Percentiles rank a stretch among this genome's conserved stretches.
Conservation (phyloP, 2,113 vertebrate genomes). For the Callopanchax toddi region DNA sequence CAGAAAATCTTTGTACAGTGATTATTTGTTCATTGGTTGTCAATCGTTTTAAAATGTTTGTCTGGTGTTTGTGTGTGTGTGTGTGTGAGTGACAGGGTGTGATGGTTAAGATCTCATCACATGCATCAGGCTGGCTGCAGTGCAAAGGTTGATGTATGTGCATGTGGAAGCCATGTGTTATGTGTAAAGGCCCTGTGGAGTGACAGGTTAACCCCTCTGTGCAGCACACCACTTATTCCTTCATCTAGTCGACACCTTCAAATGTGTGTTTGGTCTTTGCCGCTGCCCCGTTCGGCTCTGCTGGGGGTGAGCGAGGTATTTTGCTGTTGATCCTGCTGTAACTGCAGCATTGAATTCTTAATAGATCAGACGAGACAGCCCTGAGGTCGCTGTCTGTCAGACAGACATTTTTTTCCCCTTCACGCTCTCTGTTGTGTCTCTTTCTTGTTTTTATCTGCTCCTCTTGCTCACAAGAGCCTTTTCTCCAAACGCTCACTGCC, state of each 20-base stretch:
- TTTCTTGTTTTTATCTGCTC: slow-evolving; percentile 35
- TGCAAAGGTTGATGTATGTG: slow-evolving; percentile 55
- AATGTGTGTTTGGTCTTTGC: slow-evolving; percentile 54
- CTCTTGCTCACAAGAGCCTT: slow-evolving; percentile 16
- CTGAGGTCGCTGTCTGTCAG: slow-evolving; percentile 62
- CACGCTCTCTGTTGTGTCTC: slow-evolving; percentile 62
- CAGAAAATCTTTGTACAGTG: slow-evolving; percentile 4
- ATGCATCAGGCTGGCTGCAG: slow-evolving; percentile 25
- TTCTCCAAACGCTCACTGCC: slow-evolving; percentile 43
- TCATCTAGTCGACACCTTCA: slow-evolving; percentile 17
- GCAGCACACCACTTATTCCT: neutral
- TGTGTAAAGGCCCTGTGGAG: slow-evolving; percentile 44
- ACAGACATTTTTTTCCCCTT: slow-evolving; percentile 26
- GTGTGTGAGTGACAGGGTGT: slow-evolving; percentile 10
- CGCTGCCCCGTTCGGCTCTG: slow-evolving; percentile 21
- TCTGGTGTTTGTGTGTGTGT: slow-evolving; percentile 22
- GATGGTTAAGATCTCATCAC: slow-evolving; percentile 47
- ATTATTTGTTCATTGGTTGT: slow-evolving; percentile 18
- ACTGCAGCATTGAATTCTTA: slow-evolving; percentile 53
- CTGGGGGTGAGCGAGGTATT: slow-evolving; percentile 15
- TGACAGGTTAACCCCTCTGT: slow-evolving; percentile 59
- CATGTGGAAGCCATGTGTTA: slow-evolving; percentile 46
- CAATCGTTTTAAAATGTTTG: slow-evolving; percentile 5
- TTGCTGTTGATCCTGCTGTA: slow-evolving; percentile 24
- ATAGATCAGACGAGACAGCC: slow-evolving; percentile 65